Percentiles rank a stretch among this genome's conserved stretches.
phyloP scores from a whole-genome alignment of 2,797 vertebrate genomes.

The Adelosebastes latens region DNA sequence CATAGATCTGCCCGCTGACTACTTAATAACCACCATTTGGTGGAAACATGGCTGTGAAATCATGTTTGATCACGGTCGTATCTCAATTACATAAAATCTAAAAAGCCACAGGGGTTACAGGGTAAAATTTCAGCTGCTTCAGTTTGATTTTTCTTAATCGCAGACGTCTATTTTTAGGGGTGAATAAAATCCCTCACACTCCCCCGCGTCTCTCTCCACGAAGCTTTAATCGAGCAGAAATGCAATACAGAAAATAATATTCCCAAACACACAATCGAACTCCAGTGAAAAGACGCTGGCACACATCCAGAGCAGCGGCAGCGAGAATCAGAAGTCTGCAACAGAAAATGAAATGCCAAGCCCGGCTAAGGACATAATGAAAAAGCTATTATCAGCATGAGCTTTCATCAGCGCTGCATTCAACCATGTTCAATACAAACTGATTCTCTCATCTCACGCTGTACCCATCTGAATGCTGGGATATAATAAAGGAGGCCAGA shows the following conservation, averaged over 20 bases:
- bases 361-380: constrained; percentile 70
- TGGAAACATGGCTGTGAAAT: not conserved
- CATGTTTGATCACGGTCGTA: not conserved
- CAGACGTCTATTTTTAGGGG: constrained; percentile 25
- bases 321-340: constrained; percentile 42
- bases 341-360: constrained; percentile 68
- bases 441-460: constrained; percentile 65
- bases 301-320: not conserved
- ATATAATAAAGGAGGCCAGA: constrained; percentile 56
- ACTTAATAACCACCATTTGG: not conserved
- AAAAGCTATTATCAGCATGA: constrained; percentile 76
- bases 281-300: constrained; percentile 16
- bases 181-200: constrained; percentile 3
- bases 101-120: not conserved
- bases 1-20: not conserved
- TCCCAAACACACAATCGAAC: constrained; percentile 31
- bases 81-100: not conserved
- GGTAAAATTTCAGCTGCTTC: constrained; percentile 1
- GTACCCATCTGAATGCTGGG: constrained; percentile 58
- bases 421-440: constrained; percentile 71
- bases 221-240: constrained; percentile 48
- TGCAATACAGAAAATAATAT: constrained; percentile 27
- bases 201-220: not conserved
- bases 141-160: constrained; percentile 2
- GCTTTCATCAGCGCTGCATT: constrained; percentile 78